Conservation (phyloP, 30 jellyfish, hydroid and myxozoan genomes). For the Aurelia sp. region DNA sequence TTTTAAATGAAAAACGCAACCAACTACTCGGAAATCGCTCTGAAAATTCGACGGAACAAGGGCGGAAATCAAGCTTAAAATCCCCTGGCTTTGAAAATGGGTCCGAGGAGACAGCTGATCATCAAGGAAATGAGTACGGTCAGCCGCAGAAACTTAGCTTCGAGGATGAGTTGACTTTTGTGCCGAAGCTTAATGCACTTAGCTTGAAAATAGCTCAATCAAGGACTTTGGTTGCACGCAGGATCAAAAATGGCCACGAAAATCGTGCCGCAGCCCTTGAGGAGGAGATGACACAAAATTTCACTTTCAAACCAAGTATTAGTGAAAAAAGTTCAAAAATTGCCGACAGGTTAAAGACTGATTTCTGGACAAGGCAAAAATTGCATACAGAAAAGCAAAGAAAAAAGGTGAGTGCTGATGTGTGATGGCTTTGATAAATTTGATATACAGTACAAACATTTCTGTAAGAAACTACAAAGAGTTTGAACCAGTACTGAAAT, state of each 20-base stretch:
- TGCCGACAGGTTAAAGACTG: constrained; percentile 79
- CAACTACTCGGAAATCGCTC: too few species aligned
- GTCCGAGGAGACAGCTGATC: constrained; percentile 42
- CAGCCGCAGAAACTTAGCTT: constrained; percentile 79
- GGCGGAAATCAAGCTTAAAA: background rate
- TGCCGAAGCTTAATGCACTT: constrained; percentile 76
- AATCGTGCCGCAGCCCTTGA: constrained; percentile 66
- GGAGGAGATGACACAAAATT: constrained; percentile 72
- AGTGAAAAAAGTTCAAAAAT: constrained; percentile 73
- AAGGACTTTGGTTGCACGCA: constrained; percentile 55
- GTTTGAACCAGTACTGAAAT: too few species aligned
- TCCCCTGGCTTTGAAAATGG: constrained; percentile 2
- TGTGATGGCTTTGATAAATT: too few species aligned
- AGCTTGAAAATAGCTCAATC: constrained; percentile 81
- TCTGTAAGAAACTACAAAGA: too few species aligned
- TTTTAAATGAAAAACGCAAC: too few species aligned
- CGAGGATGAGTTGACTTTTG: constrained; percentile 82
- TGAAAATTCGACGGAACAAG: too few species aligned
- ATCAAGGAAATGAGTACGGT: constrained; percentile 39
- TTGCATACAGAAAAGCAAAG: constrained; percentile 73
- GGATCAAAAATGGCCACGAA: constrained; percentile 59
- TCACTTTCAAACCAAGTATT: constrained; percentile 79
- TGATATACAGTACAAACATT: too few species aligned
- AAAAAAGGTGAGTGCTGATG: constrained; percentile 49
- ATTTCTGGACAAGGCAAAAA: constrained; percentile 88